Conservation (phyloP, 2,113 vertebrate genomes). For the Lontra canadensis region DNA sequence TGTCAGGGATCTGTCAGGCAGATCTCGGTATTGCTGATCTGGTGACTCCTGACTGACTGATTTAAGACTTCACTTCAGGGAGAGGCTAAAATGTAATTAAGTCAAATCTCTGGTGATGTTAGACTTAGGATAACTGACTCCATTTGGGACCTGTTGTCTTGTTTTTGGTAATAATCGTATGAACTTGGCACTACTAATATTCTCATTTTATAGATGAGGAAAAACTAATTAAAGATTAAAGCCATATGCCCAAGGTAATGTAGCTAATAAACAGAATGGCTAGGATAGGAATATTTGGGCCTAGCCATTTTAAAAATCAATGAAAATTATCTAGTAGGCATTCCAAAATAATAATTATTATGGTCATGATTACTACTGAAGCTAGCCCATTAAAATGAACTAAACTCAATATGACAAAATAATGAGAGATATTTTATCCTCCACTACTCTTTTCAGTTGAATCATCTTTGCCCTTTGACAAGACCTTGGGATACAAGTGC, state of each 20-base stretch:
- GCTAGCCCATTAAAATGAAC: not conserved
- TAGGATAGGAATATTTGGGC: not conserved
- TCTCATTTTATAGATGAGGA: not conserved
- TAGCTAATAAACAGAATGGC: not conserved
- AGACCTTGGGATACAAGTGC: not conserved
- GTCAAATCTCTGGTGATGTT: not conserved
- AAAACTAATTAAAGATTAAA: not conserved
- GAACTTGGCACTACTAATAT: not conserved
- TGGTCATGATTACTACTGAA: not conserved
- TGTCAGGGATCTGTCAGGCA: not conserved
- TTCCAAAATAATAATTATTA: not conserved
- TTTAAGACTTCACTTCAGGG: not conserved
- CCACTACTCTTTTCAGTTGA: not conserved
- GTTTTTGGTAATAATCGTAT: not conserved
- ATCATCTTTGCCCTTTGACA: not conserved
- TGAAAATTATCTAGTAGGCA: not conserved
- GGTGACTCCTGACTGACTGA: not conserved
- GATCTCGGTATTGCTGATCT: not conserved
- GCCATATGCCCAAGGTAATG: not conserved
- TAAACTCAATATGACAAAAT: not conserved
- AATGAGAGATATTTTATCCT: not conserved
- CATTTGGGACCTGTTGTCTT: not conserved
- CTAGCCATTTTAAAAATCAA: not conserved
- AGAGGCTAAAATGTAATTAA: not conserved
- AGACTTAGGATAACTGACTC: not conserved